Base-by-base conservation (phyloP, 2,888 invertebrate genomes). In the Unio delphinus region DNA sequence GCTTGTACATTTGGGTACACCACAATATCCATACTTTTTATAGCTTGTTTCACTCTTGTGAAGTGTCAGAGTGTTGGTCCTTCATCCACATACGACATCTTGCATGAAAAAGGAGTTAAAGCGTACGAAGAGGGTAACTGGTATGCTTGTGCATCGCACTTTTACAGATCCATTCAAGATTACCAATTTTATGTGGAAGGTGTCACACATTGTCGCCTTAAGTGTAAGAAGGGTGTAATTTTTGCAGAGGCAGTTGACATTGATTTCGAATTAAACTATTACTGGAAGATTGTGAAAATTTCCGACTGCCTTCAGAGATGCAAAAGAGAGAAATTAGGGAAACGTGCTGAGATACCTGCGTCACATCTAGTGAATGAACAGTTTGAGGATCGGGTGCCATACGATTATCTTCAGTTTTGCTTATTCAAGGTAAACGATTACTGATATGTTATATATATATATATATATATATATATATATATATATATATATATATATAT, bases 391-490 rank as follows among this genome's bases (percentile, higher is more conserved):
- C 90, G 92, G 72, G 92, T 92, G 79, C 94, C 94, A 0, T 96
- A 95, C 90, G 94, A 94, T 84, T 95, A 95, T 90, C 90, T 95
- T 73, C 95, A 96, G 85, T 91, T 94, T 65, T 96, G 95, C 87
- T 95, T 95, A 88, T 95, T 90, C 88, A 92, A 93, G 91, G 94
- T 94, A 74, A 69, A 60, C 34, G 0, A 8, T 1, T 45, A 8
- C 2, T 45, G 45, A 45, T 45, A 11, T 8, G 8, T 4, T 30
- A 4, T 30, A 30, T 30, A 4, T 30, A 30, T 30, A 30, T 30
- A 4, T 30, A 30, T 30, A 4, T 30, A 30, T 30, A 4, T 30
- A 30, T 30, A 4, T 30, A 30, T 30, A 4, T 30, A 30, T 30
- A 4, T 30, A 30, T 30, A 4, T 30, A 30, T 30, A 4, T 30